These are phyloP conservation scores for Alentia gelatinosa DNA, from an alignment of 2,888 invertebrate species.

Conservation along the genomic window DNA sequence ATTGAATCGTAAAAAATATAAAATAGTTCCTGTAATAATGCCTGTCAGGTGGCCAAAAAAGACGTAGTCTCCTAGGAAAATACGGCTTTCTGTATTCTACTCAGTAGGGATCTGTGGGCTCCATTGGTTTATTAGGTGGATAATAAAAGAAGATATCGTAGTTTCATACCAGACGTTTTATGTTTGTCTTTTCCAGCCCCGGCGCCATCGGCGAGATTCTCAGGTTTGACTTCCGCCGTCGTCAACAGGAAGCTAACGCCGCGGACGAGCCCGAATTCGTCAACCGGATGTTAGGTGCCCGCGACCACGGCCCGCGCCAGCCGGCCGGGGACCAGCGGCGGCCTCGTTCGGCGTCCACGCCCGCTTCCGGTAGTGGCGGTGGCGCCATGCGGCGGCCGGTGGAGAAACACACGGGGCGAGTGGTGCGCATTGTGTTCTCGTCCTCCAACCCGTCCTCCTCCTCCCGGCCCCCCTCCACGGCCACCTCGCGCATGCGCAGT, in stretches of 20 bases:
- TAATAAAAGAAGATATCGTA: too few species aligned
- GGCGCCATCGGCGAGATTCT: constrained; percentile 35
- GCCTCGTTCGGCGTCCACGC: background rate
- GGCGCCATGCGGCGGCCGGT: background rate
- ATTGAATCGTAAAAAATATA: too few species aligned
- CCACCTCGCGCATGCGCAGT: constrained; percentile 44
- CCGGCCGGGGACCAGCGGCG: background rate
- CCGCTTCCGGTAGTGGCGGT: background rate
- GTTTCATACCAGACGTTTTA: too few species aligned
- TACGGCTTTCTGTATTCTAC: too few species aligned
- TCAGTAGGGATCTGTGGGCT: too few species aligned
- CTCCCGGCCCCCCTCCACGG: constrained; percentile 27
- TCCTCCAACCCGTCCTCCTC: constrained; percentile 1
- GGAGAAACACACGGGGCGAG: background rate
- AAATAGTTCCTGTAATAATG: too few species aligned
- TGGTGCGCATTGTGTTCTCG: constrained; percentile 26
- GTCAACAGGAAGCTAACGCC: background rate
- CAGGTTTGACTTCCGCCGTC: constrained; percentile 31
- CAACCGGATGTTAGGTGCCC: constrained; percentile 15
- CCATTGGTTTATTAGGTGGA: too few species aligned
- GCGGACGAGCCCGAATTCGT: background rate
- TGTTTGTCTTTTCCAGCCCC: background rate
- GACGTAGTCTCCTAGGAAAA: too few species aligned
- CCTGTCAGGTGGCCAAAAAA: too few species aligned
- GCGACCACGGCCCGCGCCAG: constrained; percentile 29